These are phyloP conservation scores for Trichechus manatus DNA, from an alignment of 2,113 vertebrate genomes.

Conservation along the genomic window DNA sequence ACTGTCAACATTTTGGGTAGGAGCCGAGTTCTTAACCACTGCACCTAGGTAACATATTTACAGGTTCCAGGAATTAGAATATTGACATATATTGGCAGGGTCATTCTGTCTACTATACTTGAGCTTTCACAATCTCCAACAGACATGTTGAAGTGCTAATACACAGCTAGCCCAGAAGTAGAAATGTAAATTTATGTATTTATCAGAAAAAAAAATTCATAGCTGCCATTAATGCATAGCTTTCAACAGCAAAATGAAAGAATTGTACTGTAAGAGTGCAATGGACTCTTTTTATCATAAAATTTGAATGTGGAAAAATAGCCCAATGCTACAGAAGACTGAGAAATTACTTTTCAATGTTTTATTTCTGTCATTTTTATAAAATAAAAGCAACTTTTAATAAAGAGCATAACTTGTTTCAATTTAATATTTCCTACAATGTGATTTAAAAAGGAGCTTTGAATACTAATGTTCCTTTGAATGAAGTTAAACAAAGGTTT, in stretches of 20 bases:
- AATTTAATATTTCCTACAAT: neutral
- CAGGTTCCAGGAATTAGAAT: neutral
- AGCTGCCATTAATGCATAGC: neutral
- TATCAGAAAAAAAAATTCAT: neutral
- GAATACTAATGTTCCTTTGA: neutral
- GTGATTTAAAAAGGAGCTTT: conserved; percentile 16
- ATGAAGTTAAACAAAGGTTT: neutral
- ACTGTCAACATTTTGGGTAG: too few species aligned
- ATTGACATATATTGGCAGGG: neutral
- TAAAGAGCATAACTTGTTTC: conserved; percentile 32
- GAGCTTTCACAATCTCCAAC: neutral
- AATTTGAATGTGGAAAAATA: neutral
- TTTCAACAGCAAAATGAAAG: neutral
- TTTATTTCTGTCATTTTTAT: neutral
- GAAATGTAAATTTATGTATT: neutral
- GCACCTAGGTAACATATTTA: too few species aligned
- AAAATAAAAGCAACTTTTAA: conserved; percentile 41
- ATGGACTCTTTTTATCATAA: neutral
- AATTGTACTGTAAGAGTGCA: neutral
- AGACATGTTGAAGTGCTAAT: neutral
- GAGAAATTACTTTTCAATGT: conserved; percentile 3
- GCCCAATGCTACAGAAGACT: neutral
- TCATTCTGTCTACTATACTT: neutral
- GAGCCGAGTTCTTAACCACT: too few species aligned
- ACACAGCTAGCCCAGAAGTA: neutral